Evolutionary conservation across 2,888 invertebrate genomes (phyloP), one percentile per base, ranked within the genome.

Genomic region (Pecten maximus): DNA sequence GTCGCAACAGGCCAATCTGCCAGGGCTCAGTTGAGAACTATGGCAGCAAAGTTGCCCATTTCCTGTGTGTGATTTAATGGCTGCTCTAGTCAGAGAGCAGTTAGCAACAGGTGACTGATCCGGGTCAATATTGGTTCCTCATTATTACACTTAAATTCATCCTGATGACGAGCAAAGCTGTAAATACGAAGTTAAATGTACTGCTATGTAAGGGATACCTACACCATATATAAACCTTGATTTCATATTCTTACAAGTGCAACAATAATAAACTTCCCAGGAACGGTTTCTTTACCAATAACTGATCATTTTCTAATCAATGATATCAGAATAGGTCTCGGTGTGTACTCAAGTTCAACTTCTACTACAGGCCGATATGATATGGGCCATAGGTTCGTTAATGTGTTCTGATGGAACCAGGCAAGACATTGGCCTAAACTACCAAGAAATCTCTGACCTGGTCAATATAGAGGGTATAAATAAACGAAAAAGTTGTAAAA

Each of bases 91-190:
- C 28, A 74, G 74, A 28, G 28, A 60, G 23, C n/a, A n/a, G 60
- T 60, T 60, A 74, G 6, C 74, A 74, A 74, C 74, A 74, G 74
- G 74, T 74, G 74, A 60, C 60, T 60, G n/a, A n/a, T 2, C 74
- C 4, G 3, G 74, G 74, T 74, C 74, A 74, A 74, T 74, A 74
- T 74, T 74, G 28, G 74, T 60, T 60, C 23, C 60, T 60, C 23
- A 60, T 74, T 74, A 74, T 15, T 35, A 74, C 35, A 74, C 10
- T 60, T 23, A 23, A 60, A 23, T 16, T 60, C 60, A 15, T 48
- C 48, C 48, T 48, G 48, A 10, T 60, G 23, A 23, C 60, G 6
- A 48, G 48, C 48, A 12, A n/a, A 60, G 60, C 23, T 16, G 23
- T 6, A 60, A 8, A 60, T 60, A 60, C 48, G 1, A 8, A 48